These are phyloP conservation scores for Physocephala rufipes DNA, from an alignment of 2,888 invertebrate species.

Conservation along the genomic window DNA sequence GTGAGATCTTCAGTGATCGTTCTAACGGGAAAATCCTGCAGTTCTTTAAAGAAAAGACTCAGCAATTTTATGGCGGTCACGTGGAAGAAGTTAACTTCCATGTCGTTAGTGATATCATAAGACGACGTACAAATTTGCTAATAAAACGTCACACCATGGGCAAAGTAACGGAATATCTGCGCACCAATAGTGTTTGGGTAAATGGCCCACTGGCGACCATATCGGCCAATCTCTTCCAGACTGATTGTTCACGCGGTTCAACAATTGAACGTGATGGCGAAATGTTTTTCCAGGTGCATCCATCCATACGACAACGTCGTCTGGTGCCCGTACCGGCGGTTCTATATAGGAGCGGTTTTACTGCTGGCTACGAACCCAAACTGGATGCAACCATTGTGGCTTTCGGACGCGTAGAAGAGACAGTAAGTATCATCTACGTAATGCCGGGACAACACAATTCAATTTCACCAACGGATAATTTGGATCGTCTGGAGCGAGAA, in stretches of 20 bases:
- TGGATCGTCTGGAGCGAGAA: constrained; percentile 78
- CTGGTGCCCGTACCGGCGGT: constrained; percentile 86
- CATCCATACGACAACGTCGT: constrained; percentile 80
- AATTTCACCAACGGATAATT: constrained; percentile 80
- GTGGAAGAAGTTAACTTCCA: constrained; percentile 87
- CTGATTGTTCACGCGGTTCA: constrained; percentile 79
- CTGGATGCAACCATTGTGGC: constrained; percentile 86
- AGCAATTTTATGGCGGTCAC: constrained; percentile 86
- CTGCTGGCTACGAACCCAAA: constrained; percentile 86
- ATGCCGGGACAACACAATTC: constrained; percentile 89
- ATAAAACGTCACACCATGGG: constrained; percentile 83
- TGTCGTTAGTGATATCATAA: constrained; percentile 82
- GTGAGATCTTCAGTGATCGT: constrained; percentile 84
- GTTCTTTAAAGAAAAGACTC: constrained; percentile 88
- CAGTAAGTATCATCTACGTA: constrained; percentile 81
- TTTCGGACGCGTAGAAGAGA: constrained; percentile 75
- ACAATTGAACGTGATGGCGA: constrained; percentile 84
- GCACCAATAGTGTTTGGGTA: constrained; percentile 76
- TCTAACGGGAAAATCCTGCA: constrained; percentile 81
- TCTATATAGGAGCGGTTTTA: constrained; percentile 78
- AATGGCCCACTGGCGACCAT: constrained; percentile 82
- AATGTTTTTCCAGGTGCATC: constrained; percentile 85
- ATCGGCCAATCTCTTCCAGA: constrained; percentile 84
- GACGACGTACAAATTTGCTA: constrained; percentile 81
- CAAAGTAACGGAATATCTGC: constrained; percentile 79